These are phyloP conservation scores for Mythimna pallens DNA, from an alignment of 2,888 invertebrate species.

Conservation along the genomic window DNA sequence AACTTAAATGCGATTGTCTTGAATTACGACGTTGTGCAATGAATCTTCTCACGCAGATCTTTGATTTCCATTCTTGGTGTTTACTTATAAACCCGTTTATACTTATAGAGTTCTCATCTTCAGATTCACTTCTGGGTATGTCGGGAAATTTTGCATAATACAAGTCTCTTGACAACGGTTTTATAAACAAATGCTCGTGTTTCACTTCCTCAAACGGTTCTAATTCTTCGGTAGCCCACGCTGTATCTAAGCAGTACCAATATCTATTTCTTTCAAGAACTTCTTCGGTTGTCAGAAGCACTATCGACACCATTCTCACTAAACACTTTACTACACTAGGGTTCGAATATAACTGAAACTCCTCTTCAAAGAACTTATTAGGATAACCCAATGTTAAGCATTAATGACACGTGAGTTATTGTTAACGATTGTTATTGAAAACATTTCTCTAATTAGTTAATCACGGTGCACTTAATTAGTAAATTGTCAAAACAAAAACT, in stretches of 20 bases:
- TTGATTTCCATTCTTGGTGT: conserved; percentile 83
- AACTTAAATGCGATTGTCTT: conserved; percentile 65
- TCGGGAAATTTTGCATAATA: conserved; percentile 85
- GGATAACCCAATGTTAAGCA: conserved; percentile 7
- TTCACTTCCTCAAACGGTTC: conserved; percentile 86
- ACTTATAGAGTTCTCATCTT: conserved; percentile 83
- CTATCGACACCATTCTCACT: conserved; percentile 82
- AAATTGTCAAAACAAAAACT: conserved; percentile 24
- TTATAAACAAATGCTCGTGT: conserved; percentile 79
- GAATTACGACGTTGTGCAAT: conserved; percentile 75
- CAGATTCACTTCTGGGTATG: conserved; percentile 86
- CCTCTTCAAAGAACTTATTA: conserved; percentile 24
- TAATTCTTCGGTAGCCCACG: conserved; percentile 85
- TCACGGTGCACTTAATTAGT: conserved; percentile 28
- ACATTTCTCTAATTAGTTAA: conserved; percentile 47
- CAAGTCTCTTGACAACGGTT: conserved; percentile 83
- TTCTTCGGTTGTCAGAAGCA: conserved; percentile 85
- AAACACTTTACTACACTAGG: conserved; percentile 45
- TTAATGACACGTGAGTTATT: conserved; percentile 24
- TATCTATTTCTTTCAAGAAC: conserved; percentile 83
- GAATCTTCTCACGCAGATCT: conserved; percentile 77
- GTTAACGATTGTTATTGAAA: conserved; percentile 35
- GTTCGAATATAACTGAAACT: conserved; percentile 40
- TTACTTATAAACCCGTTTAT: conserved; percentile 81
- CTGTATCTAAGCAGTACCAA: conserved; percentile 83